Conservation (phyloP, 1,140 invertebrate genomes). For the Drosophila hydei region DNA sequence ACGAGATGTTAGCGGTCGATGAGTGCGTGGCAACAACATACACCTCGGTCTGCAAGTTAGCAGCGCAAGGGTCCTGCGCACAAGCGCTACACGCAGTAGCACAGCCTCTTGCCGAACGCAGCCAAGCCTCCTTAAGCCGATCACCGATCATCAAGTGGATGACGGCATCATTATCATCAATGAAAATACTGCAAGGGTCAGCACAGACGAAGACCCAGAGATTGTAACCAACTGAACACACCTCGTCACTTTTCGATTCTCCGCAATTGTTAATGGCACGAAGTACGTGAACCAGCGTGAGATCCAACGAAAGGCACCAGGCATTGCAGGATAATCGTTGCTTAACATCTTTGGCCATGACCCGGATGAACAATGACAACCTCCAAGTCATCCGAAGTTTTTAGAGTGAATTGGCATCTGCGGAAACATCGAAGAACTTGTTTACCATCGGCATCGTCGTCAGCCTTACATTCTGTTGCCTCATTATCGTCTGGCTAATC, state of each 20-base stretch:
- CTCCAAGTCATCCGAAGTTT: conserved; percentile 1
- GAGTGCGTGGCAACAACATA: conserved; percentile 13
- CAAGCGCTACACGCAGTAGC: conserved; percentile 16
- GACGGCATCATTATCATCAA: conserved; percentile 30
- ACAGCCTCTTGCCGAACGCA: conserved; percentile 15
- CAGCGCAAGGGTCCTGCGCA: conserved; percentile 18
- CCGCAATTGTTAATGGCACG: conserved; percentile 4
- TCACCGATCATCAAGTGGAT: conserved; percentile 21
- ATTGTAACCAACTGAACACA: neutral
- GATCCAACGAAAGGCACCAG: neutral
- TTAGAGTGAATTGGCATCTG: neutral
- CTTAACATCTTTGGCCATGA: conserved; percentile 12
- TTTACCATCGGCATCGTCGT: too few species aligned
- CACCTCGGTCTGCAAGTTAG: conserved; percentile 7
- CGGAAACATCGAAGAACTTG: neutral
- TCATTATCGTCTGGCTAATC: too few species aligned
- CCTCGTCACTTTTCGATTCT: conserved; percentile 10
- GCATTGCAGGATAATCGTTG: neutral
- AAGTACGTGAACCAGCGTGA: conserved; percentile 6
- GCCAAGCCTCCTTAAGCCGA: conserved; percentile 26
- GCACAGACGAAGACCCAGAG: conserved; percentile 15
- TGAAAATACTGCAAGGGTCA: conserved; percentile 13
- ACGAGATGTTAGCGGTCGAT: conserved; percentile 13
- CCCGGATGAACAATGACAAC: conserved; percentile 10
- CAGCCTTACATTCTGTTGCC: too few species aligned